Evolutionary conservation across 2,113 vertebrate species (phyloP).

Genomic region (Dinomys branickii): DNA sequence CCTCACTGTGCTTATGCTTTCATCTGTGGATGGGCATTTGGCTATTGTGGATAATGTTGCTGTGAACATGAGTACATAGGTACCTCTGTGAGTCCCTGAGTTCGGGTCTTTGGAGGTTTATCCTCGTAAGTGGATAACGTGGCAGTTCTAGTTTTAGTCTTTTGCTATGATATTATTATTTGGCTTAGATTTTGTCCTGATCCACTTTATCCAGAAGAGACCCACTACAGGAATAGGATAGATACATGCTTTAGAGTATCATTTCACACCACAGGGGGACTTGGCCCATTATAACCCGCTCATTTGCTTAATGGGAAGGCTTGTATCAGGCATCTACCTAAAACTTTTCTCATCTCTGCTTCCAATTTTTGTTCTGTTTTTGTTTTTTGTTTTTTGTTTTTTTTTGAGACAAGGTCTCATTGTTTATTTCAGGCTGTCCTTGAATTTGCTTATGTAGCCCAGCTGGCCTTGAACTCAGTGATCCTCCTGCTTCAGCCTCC

Average conservation of each 20-base stretch:
- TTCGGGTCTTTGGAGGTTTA: background rate
- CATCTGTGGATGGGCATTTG: background rate
- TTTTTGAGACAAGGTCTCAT: background rate
- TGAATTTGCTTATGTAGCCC: background rate
- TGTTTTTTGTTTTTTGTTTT: background rate
- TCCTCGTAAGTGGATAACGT: background rate
- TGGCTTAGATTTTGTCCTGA: background rate
- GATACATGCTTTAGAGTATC: background rate
- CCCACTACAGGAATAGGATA: background rate
- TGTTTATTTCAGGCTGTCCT: background rate
- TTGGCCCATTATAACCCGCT: background rate
- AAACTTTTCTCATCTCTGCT: background rate
- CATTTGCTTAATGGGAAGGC: background rate
- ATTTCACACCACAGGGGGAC: background rate
- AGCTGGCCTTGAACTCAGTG: background rate
- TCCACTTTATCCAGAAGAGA: background rate
- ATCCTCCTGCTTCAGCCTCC: no score
- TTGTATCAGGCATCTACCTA: background rate
- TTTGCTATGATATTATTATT: background rate
- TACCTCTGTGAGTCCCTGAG: background rate
- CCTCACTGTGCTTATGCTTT: background rate
- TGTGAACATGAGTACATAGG: background rate
- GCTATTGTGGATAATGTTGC: background rate
- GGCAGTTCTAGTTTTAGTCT: background rate
- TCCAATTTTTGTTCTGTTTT: background rate